phyloP scores from a whole-genome alignment of 1,140 invertebrate species.

The Diploscapter pachys region DNA sequence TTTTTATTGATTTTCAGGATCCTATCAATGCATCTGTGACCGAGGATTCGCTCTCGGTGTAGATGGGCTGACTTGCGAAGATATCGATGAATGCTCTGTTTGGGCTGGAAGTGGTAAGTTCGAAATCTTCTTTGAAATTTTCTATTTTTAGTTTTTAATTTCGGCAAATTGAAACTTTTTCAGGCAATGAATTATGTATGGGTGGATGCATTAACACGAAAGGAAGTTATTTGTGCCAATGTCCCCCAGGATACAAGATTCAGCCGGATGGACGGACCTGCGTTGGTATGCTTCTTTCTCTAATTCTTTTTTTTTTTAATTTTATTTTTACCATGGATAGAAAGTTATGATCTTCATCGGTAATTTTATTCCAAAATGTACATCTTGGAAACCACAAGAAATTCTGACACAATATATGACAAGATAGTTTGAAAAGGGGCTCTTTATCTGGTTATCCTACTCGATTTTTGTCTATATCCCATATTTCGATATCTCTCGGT shows the following conservation, averaged over 20 bases:
- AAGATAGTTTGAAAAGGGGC: no score
- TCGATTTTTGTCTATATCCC: no score
- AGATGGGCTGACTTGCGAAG: constrained; percentile 60
- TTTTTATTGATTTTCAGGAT: neutral
- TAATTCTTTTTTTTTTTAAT: no score
- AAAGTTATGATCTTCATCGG: no score
- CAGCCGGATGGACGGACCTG: constrained; percentile 62
- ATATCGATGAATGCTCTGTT: constrained; percentile 59
- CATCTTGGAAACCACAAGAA: no score
- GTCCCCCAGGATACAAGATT: constrained; percentile 61
- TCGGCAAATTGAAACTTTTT: neutral
- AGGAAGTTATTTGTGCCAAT: constrained; percentile 61
- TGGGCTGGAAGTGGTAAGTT: constrained; percentile 55
- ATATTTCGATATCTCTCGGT: no score
- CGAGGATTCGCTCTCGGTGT: constrained; percentile 62
- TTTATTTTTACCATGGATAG: no score
- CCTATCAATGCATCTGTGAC: constrained; percentile 61
- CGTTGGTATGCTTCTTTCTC: constrained; percentile 22
- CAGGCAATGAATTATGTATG: constrained; percentile 61
- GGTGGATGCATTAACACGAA: constrained; percentile 61
- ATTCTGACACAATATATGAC: no score
- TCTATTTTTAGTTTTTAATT: neutral
- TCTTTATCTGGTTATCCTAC: no score
- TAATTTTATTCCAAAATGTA: no score
- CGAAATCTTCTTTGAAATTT: neutral